phyloP scores from a whole-genome alignment of 2,797 vertebrate genomes.

The Meriones psammophilus region DNA sequence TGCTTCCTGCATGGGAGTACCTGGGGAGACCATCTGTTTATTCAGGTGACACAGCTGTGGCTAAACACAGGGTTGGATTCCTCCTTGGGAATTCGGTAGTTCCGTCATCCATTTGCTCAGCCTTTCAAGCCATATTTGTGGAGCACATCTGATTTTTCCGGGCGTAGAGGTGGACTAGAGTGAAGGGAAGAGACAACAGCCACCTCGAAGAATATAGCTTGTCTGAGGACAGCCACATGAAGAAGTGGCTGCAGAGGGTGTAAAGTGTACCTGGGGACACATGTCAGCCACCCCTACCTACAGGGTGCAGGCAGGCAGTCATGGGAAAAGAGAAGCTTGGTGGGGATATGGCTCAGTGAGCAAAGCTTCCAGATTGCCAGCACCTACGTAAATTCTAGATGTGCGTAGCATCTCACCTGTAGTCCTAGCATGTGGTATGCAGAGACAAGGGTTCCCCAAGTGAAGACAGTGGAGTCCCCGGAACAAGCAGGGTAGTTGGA shows the following conservation, averaged over 20 bases:
- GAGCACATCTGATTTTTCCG: neutral
- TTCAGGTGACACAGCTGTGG: neutral
- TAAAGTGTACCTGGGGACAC: too few relatives aligned
- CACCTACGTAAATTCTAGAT: neutral
- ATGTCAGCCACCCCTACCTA: neutral
- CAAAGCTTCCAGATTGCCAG: neutral
- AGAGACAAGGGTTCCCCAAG: neutral
- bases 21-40: neutral
- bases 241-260: neutral
- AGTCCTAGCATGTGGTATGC: neutral
- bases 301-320: neutral
- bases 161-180: neutral
- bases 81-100: neutral
- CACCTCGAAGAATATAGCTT: neutral
- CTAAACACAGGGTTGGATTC: neutral
- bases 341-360: neutral
- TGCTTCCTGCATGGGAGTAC: neutral
- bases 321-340: neutral
- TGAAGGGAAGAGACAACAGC: neutral
- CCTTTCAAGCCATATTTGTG: slow-evolving; percentile 6
- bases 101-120: neutral
- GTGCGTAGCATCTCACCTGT: neutral
- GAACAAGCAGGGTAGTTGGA: neutral
- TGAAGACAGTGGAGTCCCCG: neutral
- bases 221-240: neutral